phyloP scores from a whole-genome alignment of 2,113 vertebrate genomes.

The Montifringilla adamsi region DNA sequence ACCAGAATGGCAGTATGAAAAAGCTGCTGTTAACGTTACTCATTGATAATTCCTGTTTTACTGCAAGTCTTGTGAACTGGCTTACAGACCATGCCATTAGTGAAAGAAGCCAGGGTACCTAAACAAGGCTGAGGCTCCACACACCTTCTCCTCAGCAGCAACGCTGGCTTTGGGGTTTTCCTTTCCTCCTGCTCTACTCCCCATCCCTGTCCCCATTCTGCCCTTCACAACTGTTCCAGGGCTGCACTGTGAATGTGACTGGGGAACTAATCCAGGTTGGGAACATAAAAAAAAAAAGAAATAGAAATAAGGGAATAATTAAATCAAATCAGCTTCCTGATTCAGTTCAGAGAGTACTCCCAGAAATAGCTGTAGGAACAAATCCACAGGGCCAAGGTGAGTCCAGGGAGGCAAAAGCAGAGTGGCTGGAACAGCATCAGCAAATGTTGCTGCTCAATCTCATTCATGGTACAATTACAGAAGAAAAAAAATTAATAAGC shows the following conservation, averaged over 20 bases:
- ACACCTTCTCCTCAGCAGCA: neutral
- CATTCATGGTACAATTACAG: neutral
- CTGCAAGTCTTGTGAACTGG: neutral
- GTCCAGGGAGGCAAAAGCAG: neutral
- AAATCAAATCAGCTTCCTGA: slow-evolving; percentile 7
- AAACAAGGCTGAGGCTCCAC: neutral
- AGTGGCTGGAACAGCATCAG: neutral
- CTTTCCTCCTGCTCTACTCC: neutral
- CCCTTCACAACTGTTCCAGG: neutral
- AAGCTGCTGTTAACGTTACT: neutral
- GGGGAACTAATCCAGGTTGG: neutral
- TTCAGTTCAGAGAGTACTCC: neutral
- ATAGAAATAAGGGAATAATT: neutral
- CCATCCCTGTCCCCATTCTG: neutral
- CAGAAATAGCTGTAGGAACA: slow-evolving; percentile 6
- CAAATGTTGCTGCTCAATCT: neutral
- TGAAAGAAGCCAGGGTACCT: neutral
- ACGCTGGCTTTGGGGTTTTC: neutral
- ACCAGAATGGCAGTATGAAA: neutral
- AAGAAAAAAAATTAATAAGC: neutral
- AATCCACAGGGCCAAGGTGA: neutral
- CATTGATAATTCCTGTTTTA: neutral
- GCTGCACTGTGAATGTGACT: neutral
- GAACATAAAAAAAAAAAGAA: neutral
- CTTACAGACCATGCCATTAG: neutral